phyloP scores from a whole-genome alignment of 92 coral and sea anemone genomes.

The Bergia puertoricense region DNA sequence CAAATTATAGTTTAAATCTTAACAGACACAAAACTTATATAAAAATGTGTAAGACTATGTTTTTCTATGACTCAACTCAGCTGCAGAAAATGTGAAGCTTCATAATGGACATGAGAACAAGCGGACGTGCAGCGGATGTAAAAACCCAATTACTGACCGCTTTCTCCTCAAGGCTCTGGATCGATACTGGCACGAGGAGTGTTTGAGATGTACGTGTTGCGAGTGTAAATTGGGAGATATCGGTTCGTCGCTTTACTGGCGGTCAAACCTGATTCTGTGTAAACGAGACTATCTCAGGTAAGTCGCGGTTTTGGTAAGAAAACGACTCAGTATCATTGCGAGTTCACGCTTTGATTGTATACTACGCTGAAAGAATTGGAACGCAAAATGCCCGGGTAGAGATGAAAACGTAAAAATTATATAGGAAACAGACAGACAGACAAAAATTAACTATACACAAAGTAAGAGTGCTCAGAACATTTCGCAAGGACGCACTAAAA shows the following conservation, averaged over 20 bases:
- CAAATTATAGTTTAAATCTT: background rate
- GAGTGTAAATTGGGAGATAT: conserved; percentile 86
- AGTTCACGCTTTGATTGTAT: background rate
- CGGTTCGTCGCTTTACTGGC: conserved; percentile 78
- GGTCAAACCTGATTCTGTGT: conserved; percentile 80
- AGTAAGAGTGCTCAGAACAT: background rate
- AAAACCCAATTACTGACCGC: conserved; percentile 77
- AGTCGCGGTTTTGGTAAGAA: background rate
- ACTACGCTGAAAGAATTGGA: background rate
- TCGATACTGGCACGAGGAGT: conserved; percentile 87
- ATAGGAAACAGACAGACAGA: background rate
- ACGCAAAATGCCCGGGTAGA: background rate
- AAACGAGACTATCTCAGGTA: conserved; percentile 89
- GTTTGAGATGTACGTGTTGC: conserved; percentile 83
- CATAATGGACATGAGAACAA: conserved; percentile 39
- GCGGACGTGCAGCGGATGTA: conserved; percentile 77
- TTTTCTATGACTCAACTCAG: conserved; percentile 26
- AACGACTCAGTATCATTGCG: no score
- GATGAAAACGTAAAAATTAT: no score
- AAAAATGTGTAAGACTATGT: background rate
- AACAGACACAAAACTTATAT: background rate
- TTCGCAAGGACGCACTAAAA: background rate
- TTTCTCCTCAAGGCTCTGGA: conserved; percentile 80
- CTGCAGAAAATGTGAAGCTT: conserved; percentile 41
- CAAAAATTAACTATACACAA: background rate